These are phyloP conservation scores for Neodon shergylaensis DNA, from an alignment of 2,113 vertebrate genomes.

Conservation along the genomic window DNA sequence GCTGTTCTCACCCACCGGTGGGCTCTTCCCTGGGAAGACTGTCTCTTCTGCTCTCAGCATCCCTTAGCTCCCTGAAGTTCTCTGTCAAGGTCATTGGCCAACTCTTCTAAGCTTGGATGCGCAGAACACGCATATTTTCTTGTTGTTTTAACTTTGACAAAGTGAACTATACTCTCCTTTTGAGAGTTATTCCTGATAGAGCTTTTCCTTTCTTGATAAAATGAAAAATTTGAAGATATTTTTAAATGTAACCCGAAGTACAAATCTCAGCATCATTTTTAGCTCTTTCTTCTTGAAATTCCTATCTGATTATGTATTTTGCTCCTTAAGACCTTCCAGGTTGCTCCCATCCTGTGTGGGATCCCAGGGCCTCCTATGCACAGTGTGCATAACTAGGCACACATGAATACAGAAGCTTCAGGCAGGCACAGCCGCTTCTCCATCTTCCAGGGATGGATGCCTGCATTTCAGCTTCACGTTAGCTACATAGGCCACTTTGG, in stretches of 20 bases:
- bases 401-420: neutral
- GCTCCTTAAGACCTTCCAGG: neutral
- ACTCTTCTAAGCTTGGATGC: neutral
- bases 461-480: neutral
- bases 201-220: neutral
- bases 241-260: neutral
- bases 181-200: neutral
- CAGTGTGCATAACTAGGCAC: accelerated
- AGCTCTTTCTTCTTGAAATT: neutral
- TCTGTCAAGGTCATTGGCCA: neutral
- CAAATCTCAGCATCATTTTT: neutral
- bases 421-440: neutral
- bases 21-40: neutral
- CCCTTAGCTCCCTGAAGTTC: neutral
- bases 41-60: neutral
- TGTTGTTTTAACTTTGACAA: neutral
- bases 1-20: neutral
- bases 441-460: neutral
- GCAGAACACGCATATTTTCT: too few species aligned
- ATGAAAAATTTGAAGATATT: neutral
- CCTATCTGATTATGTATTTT: neutral
- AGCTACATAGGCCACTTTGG: neutral
- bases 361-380: accelerated
- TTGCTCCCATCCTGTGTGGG: neutral
- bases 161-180: neutral